phyloP scores from a whole-genome alignment of 2,888 invertebrate genomes.

The Stenolophus ochropezus region DNA sequence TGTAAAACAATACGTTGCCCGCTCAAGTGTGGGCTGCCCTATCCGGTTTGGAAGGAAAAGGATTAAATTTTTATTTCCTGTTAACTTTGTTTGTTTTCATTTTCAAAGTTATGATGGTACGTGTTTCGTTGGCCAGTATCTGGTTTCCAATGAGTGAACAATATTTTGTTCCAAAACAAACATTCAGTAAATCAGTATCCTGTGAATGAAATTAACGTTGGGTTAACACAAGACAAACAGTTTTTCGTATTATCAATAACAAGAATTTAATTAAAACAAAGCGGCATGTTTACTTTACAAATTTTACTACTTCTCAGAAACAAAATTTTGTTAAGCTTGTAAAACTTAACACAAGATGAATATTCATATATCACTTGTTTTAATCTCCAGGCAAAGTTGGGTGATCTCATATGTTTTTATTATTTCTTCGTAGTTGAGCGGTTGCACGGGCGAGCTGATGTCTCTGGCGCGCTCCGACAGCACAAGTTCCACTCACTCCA shows the following conservation, averaged over 20 bases:
- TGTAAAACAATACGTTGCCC: not conserved
- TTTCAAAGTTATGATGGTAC: not conserved
- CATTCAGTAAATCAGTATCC: too few species aligned
- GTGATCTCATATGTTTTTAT: constrained; percentile 70
- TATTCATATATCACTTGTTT: not conserved
- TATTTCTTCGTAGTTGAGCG: constrained; percentile 72
- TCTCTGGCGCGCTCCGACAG: constrained; percentile 94
- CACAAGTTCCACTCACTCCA: constrained; percentile 94
- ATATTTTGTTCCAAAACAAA: too few species aligned
- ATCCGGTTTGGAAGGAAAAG: not conserved
- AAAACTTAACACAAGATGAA: not conserved
- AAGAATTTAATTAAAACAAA: not conserved
- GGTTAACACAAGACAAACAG: too few species aligned
- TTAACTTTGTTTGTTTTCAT: not conserved
- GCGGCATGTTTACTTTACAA: not conserved
- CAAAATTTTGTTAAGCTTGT: not conserved
- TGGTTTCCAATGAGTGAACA: not conserved
- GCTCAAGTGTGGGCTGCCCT: not conserved
- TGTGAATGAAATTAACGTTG: too few species aligned
- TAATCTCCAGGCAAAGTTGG: constrained; percentile 60
- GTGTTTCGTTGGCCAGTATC: not conserved
- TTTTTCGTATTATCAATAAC: too few species aligned
- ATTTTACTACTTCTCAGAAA: not conserved
- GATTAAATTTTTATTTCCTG: not conserved
- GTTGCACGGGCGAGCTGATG: constrained; percentile 77